Evolutionary conservation across 2,113 vertebrate species (phyloP).

Genomic region (Podiceps cristatus): DNA sequence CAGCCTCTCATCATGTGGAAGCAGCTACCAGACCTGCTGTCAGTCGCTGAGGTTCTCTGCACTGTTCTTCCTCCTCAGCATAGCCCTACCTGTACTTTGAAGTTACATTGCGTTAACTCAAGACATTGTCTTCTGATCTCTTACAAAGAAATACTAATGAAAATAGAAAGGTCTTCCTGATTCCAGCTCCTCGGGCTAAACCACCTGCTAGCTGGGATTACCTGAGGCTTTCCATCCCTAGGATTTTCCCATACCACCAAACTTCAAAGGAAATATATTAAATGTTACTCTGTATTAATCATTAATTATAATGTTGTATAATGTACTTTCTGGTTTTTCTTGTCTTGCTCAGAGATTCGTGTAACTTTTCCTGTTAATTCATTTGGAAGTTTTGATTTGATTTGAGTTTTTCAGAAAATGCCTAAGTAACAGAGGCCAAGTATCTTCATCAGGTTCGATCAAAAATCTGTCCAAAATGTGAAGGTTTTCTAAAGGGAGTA

Average conservation of each 20-base stretch:
- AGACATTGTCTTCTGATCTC: not conserved
- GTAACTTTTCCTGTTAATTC: not conserved
- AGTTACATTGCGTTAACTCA: not conserved
- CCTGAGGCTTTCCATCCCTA: not conserved
- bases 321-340: slow-evolving; percentile 27
- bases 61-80: not conserved
- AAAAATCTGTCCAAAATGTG: not conserved
- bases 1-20: not conserved
- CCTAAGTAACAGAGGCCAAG: not conserved
- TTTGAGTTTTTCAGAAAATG: not conserved
- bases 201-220: slow-evolving; percentile 3
- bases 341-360: not conserved
- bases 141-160: slow-evolving; percentile 9
- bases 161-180: slow-evolving; percentile 5
- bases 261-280: slow-evolving; percentile 51
- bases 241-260: not conserved
- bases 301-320: not conserved
- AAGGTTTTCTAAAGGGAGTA: not conserved
- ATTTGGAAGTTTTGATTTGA: not conserved
- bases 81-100: not conserved
- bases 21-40: not conserved
- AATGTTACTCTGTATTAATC: not conserved
- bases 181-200: slow-evolving; percentile 19
- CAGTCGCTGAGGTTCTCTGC: not conserved
- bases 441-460: not conserved